Evolutionary conservation across 2,797 vertebrate genomes (phyloP), one percentile per base, ranked within the genome.

Genomic region (Gorsachius magnificus): DNA sequence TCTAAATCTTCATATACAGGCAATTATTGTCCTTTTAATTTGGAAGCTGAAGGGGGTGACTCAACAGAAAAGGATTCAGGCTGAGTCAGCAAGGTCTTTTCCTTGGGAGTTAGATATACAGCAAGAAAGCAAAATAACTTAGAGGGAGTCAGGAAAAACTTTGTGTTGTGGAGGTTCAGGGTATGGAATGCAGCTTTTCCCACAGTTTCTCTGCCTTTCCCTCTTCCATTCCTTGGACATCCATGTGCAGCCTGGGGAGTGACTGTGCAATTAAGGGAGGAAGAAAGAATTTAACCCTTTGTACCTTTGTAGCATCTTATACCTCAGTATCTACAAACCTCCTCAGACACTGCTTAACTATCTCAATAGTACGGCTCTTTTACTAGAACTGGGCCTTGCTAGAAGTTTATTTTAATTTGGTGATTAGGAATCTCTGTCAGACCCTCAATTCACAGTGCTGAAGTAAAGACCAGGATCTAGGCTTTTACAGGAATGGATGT

Each of bases 1-100:
- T 81, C 79, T 90, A 76, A 88, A 83, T 90, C 93, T 94, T 95
- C 69, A 83, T 72, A 82, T 60, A 60, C 24, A 24, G 50, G n/a
- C 90, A 95, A 83, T 87, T 94, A 89, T 29, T 85, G 56, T 78
- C 26, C 89, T 89, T 96, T 78, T 92, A 81, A 87, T 92, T 89
- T 94, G 69, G 91, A 91, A 95, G 68, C 48, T 81, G 29, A 78
- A 94, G 69, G 53, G 68, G 69, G 51, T 96, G 93, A 97, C 89
- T 96, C 94, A 93, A 92, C 82, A 94, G 82, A 91, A 95, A 78
- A 92, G 22, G 64, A 61, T 87, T 90, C 78, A 93, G 90, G 43
- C 90, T 92, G 83, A 96, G 53, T 85, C 69, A 94, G 84, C 92
- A 95, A 86, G 54, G 64, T 90, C 75, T 72, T 65, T 83, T 89